Conservation (phyloP, 2,797 vertebrate genomes). For the Syndactyla subalaris region DNA sequence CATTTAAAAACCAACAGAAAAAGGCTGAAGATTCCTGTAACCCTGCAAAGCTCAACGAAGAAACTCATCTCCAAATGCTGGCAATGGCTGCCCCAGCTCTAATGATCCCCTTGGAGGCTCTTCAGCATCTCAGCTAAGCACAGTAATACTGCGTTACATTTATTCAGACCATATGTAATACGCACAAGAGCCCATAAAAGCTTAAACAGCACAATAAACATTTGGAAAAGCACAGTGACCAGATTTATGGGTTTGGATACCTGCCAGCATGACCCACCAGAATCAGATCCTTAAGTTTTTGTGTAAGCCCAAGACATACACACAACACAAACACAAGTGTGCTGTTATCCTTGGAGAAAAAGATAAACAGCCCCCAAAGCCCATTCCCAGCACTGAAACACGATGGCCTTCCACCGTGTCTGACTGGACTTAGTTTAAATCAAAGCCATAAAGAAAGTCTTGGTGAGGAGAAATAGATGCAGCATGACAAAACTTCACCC, state of each 20-base stretch:
- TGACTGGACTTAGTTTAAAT: constrained; percentile 30
- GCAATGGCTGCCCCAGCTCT: neutral
- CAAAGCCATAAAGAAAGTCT: constrained; percentile 53
- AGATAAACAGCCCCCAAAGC: constrained; percentile 23
- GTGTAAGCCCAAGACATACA: constrained; percentile 44
- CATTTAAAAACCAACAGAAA: neutral
- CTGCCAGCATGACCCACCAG: constrained; percentile 72
- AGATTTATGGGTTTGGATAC: constrained; percentile 62
- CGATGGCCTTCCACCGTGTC: neutral
- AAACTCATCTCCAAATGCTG: neutral
- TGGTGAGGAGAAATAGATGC: constrained; percentile 36
- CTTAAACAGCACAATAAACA: constrained; percentile 75
- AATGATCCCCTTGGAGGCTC: constrained; percentile 41
- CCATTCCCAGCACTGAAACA: constrained; percentile 25
- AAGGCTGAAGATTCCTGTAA: neutral
- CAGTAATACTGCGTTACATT: constrained; percentile 25
- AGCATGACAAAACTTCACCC: constrained; percentile 30
- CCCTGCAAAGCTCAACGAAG: neutral
- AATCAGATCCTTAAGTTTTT: constrained; percentile 60
- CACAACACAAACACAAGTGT: constrained; percentile 20
- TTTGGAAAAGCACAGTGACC: constrained; percentile 64
- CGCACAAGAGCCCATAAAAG: constrained; percentile 67
- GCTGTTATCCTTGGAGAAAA: constrained; percentile 36
- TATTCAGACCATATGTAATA: constrained; percentile 71
- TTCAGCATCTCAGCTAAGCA: constrained; percentile 43